Base-by-base conservation (phyloP, 2,113 vertebrate genomes). In the Gallinago jamesoni region DNA sequence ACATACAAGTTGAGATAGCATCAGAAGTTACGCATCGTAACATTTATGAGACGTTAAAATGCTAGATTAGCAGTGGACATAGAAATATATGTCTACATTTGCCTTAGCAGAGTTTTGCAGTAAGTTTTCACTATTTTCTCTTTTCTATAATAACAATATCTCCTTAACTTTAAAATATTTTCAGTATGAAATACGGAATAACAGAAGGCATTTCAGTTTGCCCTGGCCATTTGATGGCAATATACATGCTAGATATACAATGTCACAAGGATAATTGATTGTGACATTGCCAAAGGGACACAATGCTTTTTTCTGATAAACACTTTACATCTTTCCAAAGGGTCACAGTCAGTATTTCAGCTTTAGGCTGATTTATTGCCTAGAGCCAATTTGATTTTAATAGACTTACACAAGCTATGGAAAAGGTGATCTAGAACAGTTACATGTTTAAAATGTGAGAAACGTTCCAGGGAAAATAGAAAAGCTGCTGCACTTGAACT, bases 341-440 rank as follows among this genome's bases (percentile, higher is more conserved):
- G 55, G 74, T 94, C 89, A 90, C 66, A 87, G 81, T 22, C 77
- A 43, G 57, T 89, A 48, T 55, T 89, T 87, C 76, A 86, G 37
- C 77, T 93, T 52, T 33, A 85, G 48, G 31, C 31, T 86, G 45
- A 7, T 88, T 97, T 96, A 90, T 62, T 92, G 82, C 94, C 89
- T 75, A 41, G 20, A 93, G 91, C 31, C 92, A 94, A 92, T 81
- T 62, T 87, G 43, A 72, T 90, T 96, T 96, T 94, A 41, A 92
- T 72, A 75, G 91, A 89, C 85, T 92, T 87, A 48, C 52, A 37
- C 15, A 67, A 86, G 53, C 63, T 81, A 57, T 57, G 25, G 88
- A 87, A 93, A 82, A 96, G 64, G 82, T 85, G 70, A 85, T 95
- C 55, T 78, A 72, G 85, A 91, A 89, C 59, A 31, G 63, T 75